phyloP scores from a whole-genome alignment of 2,113 vertebrate genomes.

The Aphelocoma coerulescens region DNA sequence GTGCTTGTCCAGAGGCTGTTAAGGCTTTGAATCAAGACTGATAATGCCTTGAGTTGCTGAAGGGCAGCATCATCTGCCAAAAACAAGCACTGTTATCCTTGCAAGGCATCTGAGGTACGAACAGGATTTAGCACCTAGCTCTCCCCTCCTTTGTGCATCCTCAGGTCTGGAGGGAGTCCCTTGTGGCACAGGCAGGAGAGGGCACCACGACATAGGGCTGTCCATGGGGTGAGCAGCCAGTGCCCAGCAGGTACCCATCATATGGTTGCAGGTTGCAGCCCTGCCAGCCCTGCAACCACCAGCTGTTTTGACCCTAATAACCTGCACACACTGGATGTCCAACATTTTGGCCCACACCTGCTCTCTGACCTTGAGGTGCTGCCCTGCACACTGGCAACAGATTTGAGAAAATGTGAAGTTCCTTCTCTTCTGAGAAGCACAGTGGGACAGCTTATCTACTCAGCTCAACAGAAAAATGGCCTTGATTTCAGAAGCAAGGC shows the following conservation, averaged over 20 bases:
- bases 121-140: neutral
- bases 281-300: neutral
- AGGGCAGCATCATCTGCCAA: neutral
- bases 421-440: neutral
- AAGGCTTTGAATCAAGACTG: neutral
- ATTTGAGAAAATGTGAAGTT: neutral
- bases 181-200: neutral
- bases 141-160: neutral
- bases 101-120: neutral
- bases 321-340: fast-evolving
- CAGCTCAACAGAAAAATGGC: neutral
- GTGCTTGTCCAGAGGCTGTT: neutral
- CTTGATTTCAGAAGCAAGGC: neutral
- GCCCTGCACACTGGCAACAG: neutral
- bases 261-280: neutral
- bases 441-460: neutral
- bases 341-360: fast-evolving
- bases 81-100: neutral
- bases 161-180: neutral
- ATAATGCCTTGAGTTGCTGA: neutral
- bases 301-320: fast-evolving
- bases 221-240: fast-evolving
- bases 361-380: neutral
- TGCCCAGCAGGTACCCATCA: fast-evolving
- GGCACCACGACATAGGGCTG: fast-evolving